Percentiles rank a stretch among this genome's conserved stretches.
These are phyloP conservation scores for Tenodera sinensis DNA, from an alignment of 2,888 invertebrate genomes.

Conservation along the genomic window DNA sequence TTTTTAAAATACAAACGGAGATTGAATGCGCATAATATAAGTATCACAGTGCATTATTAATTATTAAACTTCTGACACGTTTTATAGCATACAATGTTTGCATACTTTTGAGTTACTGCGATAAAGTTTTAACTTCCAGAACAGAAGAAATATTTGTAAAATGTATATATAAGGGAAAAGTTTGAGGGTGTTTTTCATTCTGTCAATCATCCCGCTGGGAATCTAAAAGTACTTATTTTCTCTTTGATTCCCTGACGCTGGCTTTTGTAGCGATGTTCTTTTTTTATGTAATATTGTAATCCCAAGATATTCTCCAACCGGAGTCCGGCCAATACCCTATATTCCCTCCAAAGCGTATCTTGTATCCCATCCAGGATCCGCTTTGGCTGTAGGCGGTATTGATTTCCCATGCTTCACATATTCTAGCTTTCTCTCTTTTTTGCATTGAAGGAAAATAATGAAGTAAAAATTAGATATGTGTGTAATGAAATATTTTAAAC, in stretches of 20 bases:
- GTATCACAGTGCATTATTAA: no score
- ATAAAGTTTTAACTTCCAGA: no score
- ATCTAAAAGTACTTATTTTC: not conserved
- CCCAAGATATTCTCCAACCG: not conserved
- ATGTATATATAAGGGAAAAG: no score
- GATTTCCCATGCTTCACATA: slow-evolving; percentile 2
- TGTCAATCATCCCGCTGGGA: not conserved
- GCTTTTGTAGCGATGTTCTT: not conserved
- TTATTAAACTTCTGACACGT: no score
- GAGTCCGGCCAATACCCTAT: not conserved
- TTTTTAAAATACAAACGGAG: no score
- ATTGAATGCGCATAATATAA: no score
- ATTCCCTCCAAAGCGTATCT: not conserved
- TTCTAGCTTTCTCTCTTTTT: not conserved
- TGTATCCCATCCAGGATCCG: not conserved
- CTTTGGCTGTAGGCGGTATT: not conserved
- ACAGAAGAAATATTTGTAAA: no score
- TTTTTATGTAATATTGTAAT: not conserved
- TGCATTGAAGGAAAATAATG: not conserved
- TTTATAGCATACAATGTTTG: no score
- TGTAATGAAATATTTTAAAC: not conserved
- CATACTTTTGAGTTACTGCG: no score
- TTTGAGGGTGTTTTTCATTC: no score
- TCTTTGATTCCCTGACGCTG: not conserved
- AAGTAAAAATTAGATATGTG: not conserved